A percentile compares a stretch with the other conserved stretches of the same genome.
These are phyloP conservation scores for Aspidiotus destructor DNA, from an alignment of 2,888 invertebrate species.

Conservation along the genomic window DNA sequence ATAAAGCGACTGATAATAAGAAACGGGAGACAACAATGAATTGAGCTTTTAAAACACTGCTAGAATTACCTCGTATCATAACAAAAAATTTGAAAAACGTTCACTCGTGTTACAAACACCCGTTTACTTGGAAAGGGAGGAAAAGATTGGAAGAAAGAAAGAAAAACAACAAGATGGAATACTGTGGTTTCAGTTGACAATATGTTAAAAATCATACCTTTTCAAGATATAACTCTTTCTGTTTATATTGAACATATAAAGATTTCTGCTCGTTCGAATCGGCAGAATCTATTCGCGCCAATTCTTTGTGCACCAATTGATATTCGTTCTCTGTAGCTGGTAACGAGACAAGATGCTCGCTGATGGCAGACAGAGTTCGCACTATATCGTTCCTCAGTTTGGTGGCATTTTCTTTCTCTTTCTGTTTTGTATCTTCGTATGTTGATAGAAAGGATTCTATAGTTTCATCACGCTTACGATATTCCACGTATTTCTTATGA, in stretches of 20 bases:
- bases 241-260: constrained; percentile 51
- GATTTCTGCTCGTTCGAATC: constrained; percentile 49
- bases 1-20: no score
- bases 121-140: no score
- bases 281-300: constrained; percentile 36
- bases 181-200: no score
- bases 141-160: no score
- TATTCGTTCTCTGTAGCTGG: constrained; percentile 48
- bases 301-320: constrained; percentile 43
- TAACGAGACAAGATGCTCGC: constrained; percentile 46
- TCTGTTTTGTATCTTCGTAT: constrained; percentile 53
- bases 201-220: constrained; percentile 40
- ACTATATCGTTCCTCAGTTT: constrained; percentile 56
- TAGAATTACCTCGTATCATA: no score
- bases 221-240: constrained; percentile 43
- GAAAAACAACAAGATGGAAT: no score
- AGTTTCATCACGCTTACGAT: constrained; percentile 68
- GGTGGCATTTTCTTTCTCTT: constrained; percentile 54
- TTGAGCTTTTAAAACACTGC: no score
- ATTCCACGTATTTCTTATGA: constrained; percentile 67
- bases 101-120: no score
- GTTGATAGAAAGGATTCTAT: constrained; percentile 65
- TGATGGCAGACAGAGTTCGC: constrained; percentile 55
- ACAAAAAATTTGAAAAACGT: no score
- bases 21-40: no score